Conservation (phyloP, 2,888 invertebrate species). For the Drosophila quinaria region DNA sequence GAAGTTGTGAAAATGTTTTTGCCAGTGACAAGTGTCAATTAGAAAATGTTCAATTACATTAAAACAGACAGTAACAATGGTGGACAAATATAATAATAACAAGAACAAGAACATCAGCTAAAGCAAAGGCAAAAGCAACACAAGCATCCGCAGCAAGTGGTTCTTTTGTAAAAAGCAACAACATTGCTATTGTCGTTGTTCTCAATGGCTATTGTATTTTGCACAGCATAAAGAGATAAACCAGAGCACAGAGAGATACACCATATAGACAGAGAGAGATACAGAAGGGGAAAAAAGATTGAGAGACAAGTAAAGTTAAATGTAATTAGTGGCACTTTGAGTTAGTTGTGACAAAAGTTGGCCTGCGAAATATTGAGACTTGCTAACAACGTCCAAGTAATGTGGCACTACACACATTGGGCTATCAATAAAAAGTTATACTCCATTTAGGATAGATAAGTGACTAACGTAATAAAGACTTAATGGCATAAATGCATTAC, state of each 20-base stretch:
- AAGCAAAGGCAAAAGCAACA: constrained; percentile 21
- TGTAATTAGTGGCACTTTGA: constrained; percentile 60
- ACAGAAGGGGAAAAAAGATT: not conserved
- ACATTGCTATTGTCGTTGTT: constrained; percentile 61
- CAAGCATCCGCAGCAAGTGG: constrained; percentile 45
- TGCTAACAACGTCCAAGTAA: constrained; percentile 3
- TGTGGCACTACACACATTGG: constrained; percentile 18
- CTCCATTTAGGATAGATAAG: not conserved
- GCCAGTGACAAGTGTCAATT: constrained; percentile 72
- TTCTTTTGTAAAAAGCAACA: constrained; percentile 41
- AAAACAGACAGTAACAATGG: constrained; percentile 51
- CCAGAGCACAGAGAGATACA: constrained; percentile 6
- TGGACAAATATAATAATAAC: constrained; percentile 33
- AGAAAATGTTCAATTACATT: constrained; percentile 76
- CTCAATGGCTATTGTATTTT: constrained; percentile 43
- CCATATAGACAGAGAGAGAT: not conserved
- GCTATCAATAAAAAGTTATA: constrained; percentile 27
- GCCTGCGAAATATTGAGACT: constrained; percentile 2
- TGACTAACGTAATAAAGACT: not conserved
- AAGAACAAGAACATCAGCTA: constrained; percentile 28
- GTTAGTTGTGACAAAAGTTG: constrained; percentile 22
- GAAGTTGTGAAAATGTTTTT: constrained; percentile 77
- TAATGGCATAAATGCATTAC: not conserved
- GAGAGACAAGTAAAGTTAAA: constrained; percentile 41
- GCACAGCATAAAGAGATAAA: constrained; percentile 52